Evolutionary conservation across 2,797 vertebrate species (phyloP).

Genomic region (Enoplosus armatus): DNA sequence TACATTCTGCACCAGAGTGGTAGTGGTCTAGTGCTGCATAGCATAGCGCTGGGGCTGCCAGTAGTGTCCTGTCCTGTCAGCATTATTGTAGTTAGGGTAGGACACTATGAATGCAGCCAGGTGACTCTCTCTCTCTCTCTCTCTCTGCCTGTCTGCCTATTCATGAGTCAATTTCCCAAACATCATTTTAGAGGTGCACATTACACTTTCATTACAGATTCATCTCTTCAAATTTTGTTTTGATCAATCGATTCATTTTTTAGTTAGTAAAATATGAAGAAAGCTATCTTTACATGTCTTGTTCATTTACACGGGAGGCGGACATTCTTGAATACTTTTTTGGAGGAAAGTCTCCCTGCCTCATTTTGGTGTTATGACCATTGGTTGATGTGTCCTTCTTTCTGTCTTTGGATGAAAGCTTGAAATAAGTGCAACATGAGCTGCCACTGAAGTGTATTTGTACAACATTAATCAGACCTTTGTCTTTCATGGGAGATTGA

Average conservation of each 20-base stretch:
- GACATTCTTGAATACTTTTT: too few species aligned
- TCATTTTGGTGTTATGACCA: neutral
- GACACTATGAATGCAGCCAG: slow-evolving; percentile 41
- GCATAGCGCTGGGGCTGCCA: slow-evolving; percentile 25
- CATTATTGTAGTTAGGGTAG: slow-evolving; percentile 29
- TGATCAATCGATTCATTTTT: too few species aligned
- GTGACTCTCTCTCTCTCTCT: slow-evolving; percentile 37
- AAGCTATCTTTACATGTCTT: too few species aligned
- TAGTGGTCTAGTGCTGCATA: slow-evolving; percentile 48
- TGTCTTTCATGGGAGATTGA: slow-evolving; percentile 23
- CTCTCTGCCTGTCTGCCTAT: neutral
- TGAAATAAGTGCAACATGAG: neutral
- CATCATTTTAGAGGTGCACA: neutral
- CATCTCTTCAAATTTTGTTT: too few species aligned
- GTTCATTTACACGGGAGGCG: too few species aligned
- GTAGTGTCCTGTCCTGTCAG: slow-evolving; percentile 59
- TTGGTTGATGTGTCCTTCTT: neutral
- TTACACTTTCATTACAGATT: too few species aligned
- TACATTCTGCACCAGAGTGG: slow-evolving; percentile 10
- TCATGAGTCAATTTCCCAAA: neutral
- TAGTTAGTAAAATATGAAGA: too few species aligned
- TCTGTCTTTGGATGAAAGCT: neutral
- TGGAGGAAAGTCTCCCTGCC: neutral
- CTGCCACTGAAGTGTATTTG: neutral
- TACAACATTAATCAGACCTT: slow-evolving; percentile 3